A percentile compares a stretch with the other conserved stretches of the same genome.
These are phyloP conservation scores for Orthonyx spaldingii DNA, from an alignment of 2,113 vertebrate species.

Conservation along the genomic window DNA sequence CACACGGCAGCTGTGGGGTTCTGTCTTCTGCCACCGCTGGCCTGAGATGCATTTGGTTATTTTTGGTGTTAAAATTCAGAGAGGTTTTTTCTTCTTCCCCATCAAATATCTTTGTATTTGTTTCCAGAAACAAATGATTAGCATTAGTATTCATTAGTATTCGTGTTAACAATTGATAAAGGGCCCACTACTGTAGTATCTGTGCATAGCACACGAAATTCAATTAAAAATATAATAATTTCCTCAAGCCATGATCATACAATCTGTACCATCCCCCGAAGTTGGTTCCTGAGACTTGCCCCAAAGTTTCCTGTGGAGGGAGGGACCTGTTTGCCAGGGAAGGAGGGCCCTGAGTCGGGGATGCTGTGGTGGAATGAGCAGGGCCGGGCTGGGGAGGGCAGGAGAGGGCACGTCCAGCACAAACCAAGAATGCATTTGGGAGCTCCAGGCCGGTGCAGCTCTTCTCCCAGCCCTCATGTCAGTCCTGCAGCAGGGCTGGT, in stretches of 20 bases:
- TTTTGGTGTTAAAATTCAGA: conserved; percentile 18
- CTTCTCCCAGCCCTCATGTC: background rate
- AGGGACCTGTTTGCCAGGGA: background rate
- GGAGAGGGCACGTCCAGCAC: background rate
- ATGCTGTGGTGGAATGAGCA: rapidly evolving
- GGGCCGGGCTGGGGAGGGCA: background rate
- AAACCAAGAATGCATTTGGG: background rate
- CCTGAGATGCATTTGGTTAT: background rate
- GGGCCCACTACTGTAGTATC: conserved; percentile 49
- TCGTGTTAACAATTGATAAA: conserved; percentile 62
- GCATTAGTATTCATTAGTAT: conserved; percentile 65
- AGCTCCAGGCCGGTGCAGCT: background rate
- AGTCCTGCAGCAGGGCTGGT: background rate
- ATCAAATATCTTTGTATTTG: conserved; percentile 47
- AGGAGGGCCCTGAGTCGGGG: background rate
- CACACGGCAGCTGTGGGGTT: background rate
- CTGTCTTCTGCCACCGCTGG: background rate
- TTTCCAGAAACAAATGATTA: conserved; percentile 64
- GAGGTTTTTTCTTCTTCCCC: background rate
- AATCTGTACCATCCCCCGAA: conserved; percentile 21
- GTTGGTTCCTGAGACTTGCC: background rate
- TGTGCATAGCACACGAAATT: conserved; percentile 40
- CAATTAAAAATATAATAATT: conserved; percentile 66
- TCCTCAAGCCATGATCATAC: conserved; percentile 46
- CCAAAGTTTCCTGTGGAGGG: background rate